A percentile compares a stretch with the other conserved stretches of the same genome.
Conservation (phyloP, 2,797 vertebrate genomes). For the Phrynocephalus guinanensis region DNA sequence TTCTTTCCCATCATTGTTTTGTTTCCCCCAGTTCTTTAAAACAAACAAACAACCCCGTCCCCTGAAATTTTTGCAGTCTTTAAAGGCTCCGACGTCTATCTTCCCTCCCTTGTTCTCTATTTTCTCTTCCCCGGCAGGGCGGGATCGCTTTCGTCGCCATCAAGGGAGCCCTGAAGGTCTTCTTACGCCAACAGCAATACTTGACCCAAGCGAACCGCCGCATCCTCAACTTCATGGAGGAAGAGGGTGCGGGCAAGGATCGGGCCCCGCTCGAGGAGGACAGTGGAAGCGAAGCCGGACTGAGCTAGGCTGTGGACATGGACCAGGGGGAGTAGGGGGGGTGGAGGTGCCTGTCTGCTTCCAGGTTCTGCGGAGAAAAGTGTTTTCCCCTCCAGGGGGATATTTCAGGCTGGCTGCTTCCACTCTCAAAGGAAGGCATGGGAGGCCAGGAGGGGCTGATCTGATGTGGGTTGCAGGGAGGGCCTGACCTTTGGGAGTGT, state of each 20-base stretch:
- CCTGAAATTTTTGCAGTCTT: no score
- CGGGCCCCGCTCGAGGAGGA: conserved; percentile 71
- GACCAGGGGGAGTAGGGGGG: no score
- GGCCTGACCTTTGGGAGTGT: neutral
- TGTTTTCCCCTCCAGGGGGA: neutral
- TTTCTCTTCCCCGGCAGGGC: conserved; percentile 67
- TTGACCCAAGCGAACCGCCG: conserved; percentile 78
- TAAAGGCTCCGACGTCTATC: no score
- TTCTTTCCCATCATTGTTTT: no score
- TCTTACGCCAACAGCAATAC: conserved; percentile 84
- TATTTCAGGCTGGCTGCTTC: no score
- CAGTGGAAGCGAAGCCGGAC: conserved; percentile 73
- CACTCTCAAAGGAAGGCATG: neutral
- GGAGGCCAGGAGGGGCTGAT: neutral
- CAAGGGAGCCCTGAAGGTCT: conserved; percentile 83
- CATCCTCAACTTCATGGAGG: conserved; percentile 80
- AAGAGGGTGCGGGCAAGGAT: conserved; percentile 20
- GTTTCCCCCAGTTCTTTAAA: no score
- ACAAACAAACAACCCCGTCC: neutral
- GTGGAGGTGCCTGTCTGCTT: no score
- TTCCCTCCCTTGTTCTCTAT: neutral
- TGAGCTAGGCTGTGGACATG: neutral
- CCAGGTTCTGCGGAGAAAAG: no score
- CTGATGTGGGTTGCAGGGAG: no score
- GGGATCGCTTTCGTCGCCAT: conserved; percentile 81